These are phyloP conservation scores for Chelonus insularis DNA, from an alignment of 1,140 invertebrate genomes.

Conservation along the genomic window DNA sequence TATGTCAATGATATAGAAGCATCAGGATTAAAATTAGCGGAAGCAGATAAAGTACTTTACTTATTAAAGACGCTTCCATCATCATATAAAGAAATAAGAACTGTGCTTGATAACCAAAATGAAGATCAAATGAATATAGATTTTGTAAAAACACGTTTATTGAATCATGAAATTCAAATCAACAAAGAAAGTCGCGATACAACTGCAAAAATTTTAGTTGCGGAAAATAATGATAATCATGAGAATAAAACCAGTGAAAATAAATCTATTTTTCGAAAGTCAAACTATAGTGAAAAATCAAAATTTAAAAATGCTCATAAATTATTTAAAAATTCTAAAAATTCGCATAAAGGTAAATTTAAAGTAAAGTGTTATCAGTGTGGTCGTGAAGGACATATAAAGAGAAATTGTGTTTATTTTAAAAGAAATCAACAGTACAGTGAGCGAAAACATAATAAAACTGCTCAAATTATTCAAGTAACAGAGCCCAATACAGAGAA, in stretches of 20 bases:
- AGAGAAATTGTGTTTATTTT: constrained; percentile 7
- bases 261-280: background rate
- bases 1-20: constrained; percentile 37
- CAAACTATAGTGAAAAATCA: background rate
- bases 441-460: background rate
- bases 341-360: constrained; percentile 10
- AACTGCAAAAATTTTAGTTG: background rate
- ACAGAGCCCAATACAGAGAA: background rate
- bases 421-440: constrained; percentile 3
- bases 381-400: constrained; percentile 15
- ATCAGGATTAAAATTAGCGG: constrained; percentile 5
- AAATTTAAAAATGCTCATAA: constrained; percentile 10
- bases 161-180: constrained; percentile 34
- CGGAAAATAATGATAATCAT: constrained; percentile 1
- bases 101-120: constrained; percentile 35
- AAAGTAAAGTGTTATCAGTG: constrained; percentile 24
- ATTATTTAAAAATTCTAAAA: constrained; percentile 15
- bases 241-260: background rate
- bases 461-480: constrained; percentile 7
- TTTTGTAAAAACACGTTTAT: constrained; percentile 38
- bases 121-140: constrained; percentile 27
- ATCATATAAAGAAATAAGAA: constrained; percentile 31
- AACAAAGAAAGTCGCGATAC: constrained; percentile 22
- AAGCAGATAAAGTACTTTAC: constrained; percentile 7
- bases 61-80: constrained; percentile 20